Evolutionary conservation across 2,797 vertebrate species (phyloP), one percentile per base, ranked within the genome.

Genomic region (Capromys pilorides): DNA sequence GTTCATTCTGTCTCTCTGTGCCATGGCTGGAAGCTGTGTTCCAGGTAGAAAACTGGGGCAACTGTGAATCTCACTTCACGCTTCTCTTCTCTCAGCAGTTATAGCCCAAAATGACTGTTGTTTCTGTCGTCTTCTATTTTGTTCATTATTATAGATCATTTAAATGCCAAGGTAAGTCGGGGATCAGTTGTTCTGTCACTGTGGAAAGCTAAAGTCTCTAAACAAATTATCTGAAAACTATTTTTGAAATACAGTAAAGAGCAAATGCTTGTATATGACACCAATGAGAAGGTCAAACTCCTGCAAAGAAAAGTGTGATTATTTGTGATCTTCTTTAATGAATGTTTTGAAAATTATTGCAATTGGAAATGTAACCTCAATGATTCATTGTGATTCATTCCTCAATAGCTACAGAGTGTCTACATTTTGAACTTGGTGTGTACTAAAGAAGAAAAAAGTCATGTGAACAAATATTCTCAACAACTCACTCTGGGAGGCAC

Each of bases 231-330:
- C 88, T 91, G 91, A 91, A 95, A 95, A 54, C 9, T 69, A 88
- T 93, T 95, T 75, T 96, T 87, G 64, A 97, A 94, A 94, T 92
- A 75, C 22, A 67, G 3, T 69, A 84, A 94, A 89, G 41, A 90
- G 80, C 62, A 95, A 96, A 94, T 83, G 84, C 41, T 91, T 91
- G 5, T 80, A 57, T 93, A 24, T 80, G 86, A 94, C 88, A 49
- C 36, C 71, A 85, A 75, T 78, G 59, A 90, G 66, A 87, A 93
- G n/a, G 75, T 28, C 57, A 95, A 75, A 77, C 33, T 39, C 92
- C 28, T 86, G 1, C 88, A 69, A 95, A 86, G 39, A 67, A 86
- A 95, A 96, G 75, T 88, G 62, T 45, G 59, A 10, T 75, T 79
- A 61, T 62, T 77, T 80, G n/a, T 61, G 71, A 41, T 93, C 66